phyloP scores from a whole-genome alignment of 1,140 invertebrate genomes.

The Lamellibrachia luymesi region DNA sequence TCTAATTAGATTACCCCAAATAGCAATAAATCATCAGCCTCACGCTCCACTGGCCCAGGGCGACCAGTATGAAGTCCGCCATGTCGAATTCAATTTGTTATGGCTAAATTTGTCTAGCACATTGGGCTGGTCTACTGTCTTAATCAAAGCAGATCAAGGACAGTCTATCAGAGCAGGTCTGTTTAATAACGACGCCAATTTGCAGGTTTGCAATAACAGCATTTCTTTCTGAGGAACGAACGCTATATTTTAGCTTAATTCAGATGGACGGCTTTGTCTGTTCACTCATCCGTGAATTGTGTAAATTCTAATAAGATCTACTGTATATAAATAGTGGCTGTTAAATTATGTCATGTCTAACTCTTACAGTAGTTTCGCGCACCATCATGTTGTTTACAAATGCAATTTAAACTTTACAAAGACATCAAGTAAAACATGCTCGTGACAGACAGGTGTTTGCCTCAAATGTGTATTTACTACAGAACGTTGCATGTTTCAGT shows the following conservation, averaged over 20 bases:
- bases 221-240: background rate
- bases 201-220: background rate
- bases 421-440: too few species aligned
- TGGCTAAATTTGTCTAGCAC: background rate
- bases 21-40: background rate
- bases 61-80: background rate
- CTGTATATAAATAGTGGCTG: background rate
- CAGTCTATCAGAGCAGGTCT: background rate
- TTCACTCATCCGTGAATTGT: background rate
- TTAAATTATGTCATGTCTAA: background rate
- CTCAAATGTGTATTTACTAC: too few species aligned
- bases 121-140: background rate
- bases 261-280: background rate
- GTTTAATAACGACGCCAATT: background rate
- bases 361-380: background rate
- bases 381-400: too few species aligned
- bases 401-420: too few species aligned
- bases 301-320: background rate
- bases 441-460: too few species aligned
- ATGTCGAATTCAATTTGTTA: conserved; percentile 5
- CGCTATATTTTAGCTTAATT: background rate
- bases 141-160: background rate
- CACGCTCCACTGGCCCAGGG: background rate
- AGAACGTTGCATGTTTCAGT: too few species aligned
- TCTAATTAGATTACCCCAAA: conserved; percentile 1